Conservation (phyloP, 2,888 invertebrate species). For the Rhagonycha lutea region DNA sequence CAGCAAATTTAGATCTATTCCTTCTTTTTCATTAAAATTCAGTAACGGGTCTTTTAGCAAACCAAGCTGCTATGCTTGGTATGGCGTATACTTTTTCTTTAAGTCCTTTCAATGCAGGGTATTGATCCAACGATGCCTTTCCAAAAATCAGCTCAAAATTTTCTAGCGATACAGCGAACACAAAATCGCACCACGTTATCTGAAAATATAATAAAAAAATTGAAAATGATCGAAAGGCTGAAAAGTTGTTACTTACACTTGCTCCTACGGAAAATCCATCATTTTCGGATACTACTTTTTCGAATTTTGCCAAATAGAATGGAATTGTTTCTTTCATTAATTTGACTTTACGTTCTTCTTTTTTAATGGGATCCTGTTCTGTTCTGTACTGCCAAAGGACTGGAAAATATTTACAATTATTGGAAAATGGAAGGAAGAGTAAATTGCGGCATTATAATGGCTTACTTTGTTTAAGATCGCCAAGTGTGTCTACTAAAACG, state of each 20-base stretch:
- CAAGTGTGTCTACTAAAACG: conserved; percentile 60
- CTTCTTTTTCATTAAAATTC: conserved; percentile 39
- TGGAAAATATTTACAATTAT: conserved; percentile 35
- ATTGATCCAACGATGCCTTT: conserved; percentile 57
- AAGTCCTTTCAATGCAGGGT: conserved; percentile 59
- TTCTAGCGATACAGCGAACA: conserved; percentile 61
- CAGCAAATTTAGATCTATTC: neutral
- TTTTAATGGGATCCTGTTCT: conserved; percentile 60
- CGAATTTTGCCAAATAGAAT: conserved; percentile 61
- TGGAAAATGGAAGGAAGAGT: neutral
- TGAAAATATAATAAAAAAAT: conserved; percentile 44
- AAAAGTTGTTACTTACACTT: conserved; percentile 51
- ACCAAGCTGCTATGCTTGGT: conserved; percentile 61
- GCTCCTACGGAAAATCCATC: conserved; percentile 61
- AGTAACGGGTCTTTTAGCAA: conserved; percentile 61
- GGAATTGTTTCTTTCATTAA: conserved; percentile 61
- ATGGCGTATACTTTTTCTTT: conserved; percentile 59
- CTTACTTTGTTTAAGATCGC: conserved; percentile 60
- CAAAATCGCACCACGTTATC: conserved; percentile 66
- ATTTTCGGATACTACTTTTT: conserved; percentile 60
- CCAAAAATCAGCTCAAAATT: conserved; percentile 61
- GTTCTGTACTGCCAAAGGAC: conserved; percentile 58
- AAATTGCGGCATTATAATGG: neutral
- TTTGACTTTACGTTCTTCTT: conserved; percentile 59
- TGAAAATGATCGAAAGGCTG: neutral